These are phyloP conservation scores for Sinodicranocentrus sp. DNA, from an alignment of 2,888 invertebrate genomes.

Conservation along the genomic window DNA sequence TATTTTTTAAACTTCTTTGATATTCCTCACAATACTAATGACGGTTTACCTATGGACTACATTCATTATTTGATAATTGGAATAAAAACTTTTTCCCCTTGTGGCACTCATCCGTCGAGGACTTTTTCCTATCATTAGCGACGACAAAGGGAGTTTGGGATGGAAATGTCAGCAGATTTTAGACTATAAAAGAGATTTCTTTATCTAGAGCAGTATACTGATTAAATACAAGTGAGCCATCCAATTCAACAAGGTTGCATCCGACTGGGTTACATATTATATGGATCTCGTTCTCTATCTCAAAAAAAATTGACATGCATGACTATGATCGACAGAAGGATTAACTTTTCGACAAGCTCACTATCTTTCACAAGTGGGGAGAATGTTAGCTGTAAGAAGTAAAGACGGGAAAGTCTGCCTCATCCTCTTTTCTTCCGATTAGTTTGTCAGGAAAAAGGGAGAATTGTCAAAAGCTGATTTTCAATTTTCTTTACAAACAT, in stretches of 20 bases:
- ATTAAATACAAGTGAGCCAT: no score
- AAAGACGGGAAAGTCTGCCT: neutral
- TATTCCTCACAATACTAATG: neutral
- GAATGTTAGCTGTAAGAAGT: no score
- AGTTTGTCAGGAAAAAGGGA: neutral
- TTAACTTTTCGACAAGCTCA: slow-evolving; percentile 47
- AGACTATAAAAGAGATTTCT: neutral
- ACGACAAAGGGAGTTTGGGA: neutral
- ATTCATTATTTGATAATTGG: slow-evolving; percentile 59
- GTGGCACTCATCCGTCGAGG: neutral
- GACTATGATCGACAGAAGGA: slow-evolving; percentile 61
- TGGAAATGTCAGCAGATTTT: slow-evolving; percentile 44
- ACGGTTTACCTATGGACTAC: neutral
- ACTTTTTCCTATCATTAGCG: slow-evolving; percentile 30
- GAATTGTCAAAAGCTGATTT: neutral
- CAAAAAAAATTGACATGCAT: slow-evolving; percentile 52
- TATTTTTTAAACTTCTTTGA: neutral
- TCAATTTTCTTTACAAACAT: neutral
- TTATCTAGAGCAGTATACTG: no score
- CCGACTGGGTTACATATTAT: no score
- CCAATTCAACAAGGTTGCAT: no score
- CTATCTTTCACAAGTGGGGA: no score
- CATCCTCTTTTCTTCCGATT: slow-evolving; percentile 7
- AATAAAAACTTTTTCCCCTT: slow-evolving; percentile 36
- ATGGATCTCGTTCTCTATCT: slow-evolving; percentile 4